Evolutionary conservation across 2,888 invertebrate genomes (phyloP).

Genomic region (Sclerodermus sp.): DNA sequence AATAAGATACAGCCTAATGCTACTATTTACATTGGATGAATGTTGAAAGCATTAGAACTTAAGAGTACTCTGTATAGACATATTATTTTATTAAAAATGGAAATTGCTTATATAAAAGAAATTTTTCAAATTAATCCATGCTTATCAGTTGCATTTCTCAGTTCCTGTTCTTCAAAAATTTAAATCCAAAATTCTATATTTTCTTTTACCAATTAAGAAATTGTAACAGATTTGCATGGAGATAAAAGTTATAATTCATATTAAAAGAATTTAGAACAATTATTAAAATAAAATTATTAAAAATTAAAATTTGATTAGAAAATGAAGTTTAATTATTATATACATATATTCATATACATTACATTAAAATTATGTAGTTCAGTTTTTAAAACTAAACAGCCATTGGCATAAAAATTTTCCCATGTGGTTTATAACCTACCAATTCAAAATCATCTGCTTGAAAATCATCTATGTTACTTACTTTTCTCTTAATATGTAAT

Average conservation of each 20-base stretch:
- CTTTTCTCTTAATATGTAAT: conserved; percentile 72
- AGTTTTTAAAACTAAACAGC: conserved; percentile 67
- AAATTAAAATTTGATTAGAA: conserved; percentile 50
- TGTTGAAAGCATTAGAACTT: too few species aligned
- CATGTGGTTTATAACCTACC: conserved; percentile 82
- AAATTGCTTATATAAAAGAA: conserved; percentile 19
- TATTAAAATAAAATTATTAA: conserved; percentile 42
- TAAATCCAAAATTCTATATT: too few species aligned
- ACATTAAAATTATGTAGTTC: neutral
- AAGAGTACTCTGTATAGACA: conserved; percentile 8
- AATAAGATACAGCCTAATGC: too few species aligned
- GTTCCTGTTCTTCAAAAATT: too few species aligned
- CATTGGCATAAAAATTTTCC: conserved; percentile 92
- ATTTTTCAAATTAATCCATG: conserved; percentile 25
- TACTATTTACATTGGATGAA: too few species aligned
- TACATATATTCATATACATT: conserved; percentile 11
- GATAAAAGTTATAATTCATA: conserved; percentile 13
- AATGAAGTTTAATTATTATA: conserved; percentile 44
- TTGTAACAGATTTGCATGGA: conserved; percentile 22
- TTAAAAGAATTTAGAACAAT: conserved; percentile 18
- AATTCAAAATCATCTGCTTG: conserved; percentile 83
- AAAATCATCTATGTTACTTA: conserved; percentile 85
- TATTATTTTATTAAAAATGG: conserved; percentile 21
- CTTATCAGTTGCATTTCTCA: conserved; percentile 16
- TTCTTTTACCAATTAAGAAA: neutral